Evolutionary conservation across 2,113 vertebrate species (phyloP).

Genomic region (Thymallus thymallus): DNA sequence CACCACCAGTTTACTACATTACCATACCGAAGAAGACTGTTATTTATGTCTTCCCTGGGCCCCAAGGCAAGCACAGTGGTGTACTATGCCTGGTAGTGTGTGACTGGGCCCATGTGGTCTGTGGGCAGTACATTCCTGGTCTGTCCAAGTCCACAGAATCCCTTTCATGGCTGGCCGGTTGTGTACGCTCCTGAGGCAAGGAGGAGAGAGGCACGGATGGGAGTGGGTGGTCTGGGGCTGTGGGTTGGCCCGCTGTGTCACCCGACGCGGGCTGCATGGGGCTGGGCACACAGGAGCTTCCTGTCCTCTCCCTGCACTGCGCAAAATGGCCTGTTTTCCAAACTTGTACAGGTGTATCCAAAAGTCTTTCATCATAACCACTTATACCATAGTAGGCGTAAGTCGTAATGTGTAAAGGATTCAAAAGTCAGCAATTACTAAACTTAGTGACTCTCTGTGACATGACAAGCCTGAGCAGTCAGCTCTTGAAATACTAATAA

Average conservation of each 20-base stretch:
- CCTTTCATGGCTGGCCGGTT: conserved; percentile 44
- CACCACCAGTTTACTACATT: conserved; percentile 47
- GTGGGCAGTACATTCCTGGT: background rate
- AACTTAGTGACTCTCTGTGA: too few species aligned
- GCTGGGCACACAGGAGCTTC: too few species aligned
- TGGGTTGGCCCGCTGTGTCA: background rate
- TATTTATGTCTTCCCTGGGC: background rate
- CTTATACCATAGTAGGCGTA: too few species aligned
- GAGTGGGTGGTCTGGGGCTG: background rate
- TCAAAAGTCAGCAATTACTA: too few species aligned
- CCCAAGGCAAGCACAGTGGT: background rate
- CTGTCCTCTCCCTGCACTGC: background rate
- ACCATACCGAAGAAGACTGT: conserved; percentile 1
- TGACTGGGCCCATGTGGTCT: conserved; percentile 27
- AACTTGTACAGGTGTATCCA: too few species aligned
- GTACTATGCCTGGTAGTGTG: background rate
- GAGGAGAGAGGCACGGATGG: background rate
- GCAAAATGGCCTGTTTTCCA: too few species aligned
- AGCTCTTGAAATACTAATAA: too few species aligned
- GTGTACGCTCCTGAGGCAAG: conserved; percentile 22
- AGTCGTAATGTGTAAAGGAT: too few species aligned
- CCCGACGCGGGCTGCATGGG: too few species aligned
- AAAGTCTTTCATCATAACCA: too few species aligned
- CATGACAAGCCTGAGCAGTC: too few species aligned
- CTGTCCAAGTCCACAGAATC: conserved; percentile 31